Conservation (phyloP, 1,140 invertebrate species). For the Aphis craccivora region DNA sequence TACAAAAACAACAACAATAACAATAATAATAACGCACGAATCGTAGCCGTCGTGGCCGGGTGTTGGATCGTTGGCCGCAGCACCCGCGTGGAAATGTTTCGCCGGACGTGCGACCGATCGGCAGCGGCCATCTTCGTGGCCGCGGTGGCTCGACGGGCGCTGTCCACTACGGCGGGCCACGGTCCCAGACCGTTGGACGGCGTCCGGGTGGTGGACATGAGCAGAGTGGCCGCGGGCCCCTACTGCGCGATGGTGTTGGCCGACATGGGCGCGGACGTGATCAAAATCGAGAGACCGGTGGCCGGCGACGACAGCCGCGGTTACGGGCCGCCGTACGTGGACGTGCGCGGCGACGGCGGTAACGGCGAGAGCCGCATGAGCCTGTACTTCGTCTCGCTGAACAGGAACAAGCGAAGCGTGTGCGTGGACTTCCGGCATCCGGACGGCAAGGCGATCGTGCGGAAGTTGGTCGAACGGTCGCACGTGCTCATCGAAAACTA, state of each 20-base stretch:
- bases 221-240: constrained; percentile 79
- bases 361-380: constrained; percentile 71
- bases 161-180: background rate
- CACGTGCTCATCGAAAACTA: constrained; percentile 96
- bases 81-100: background rate
- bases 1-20: too few species aligned
- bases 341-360: constrained; percentile 71
- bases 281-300: constrained; percentile 85
- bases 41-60: background rate
- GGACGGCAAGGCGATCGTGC: constrained; percentile 77
- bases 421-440: constrained; percentile 82
- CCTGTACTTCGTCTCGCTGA: constrained; percentile 86
- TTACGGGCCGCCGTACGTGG: constrained; percentile 84
- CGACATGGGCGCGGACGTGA: constrained; percentile 92
- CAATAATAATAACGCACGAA: background rate
- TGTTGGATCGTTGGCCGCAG: background rate
- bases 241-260: constrained; percentile 91
- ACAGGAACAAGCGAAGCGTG: constrained; percentile 96
- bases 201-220: constrained; percentile 82
- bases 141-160: background rate
- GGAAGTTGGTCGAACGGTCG: constrained; percentile 75
- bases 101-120: background rate
- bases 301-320: constrained; percentile 88
- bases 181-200: constrained; percentile 67
- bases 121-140: background rate